Conservation (phyloP, 2,113 vertebrate genomes). For the Semnornis frantzii region DNA sequence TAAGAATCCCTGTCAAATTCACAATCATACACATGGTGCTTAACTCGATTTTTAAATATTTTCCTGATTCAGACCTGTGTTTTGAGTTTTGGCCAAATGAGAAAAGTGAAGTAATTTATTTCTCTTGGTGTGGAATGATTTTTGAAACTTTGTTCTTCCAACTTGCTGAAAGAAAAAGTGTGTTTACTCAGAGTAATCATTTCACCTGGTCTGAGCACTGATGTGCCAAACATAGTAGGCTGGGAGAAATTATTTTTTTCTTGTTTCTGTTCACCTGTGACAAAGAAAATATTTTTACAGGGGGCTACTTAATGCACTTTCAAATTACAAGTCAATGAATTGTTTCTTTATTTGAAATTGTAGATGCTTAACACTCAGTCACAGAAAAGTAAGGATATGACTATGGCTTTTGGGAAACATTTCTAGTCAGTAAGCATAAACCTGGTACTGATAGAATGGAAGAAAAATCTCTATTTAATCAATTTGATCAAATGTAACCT, state of each 20-base stretch:
- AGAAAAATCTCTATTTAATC: constrained; percentile 71
- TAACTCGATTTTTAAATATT: neutral
- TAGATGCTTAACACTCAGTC: neutral
- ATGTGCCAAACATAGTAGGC: neutral
- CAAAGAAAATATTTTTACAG: neutral
- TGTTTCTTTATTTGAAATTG: constrained; percentile 26
- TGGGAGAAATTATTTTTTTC: neutral
- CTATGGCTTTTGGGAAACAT: constrained; percentile 41
- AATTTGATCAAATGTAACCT: constrained; percentile 75
- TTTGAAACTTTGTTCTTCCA: neutral
- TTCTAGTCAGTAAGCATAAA: constrained; percentile 46
- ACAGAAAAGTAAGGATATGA: constrained; percentile 19
- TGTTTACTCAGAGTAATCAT: neutral
- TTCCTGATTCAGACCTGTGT: neutral
- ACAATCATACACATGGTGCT: accelerated
- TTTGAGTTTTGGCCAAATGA: neutral
- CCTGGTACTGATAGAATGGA: constrained; percentile 42
- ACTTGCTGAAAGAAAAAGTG: neutral
- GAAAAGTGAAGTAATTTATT: neutral
- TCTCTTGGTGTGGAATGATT: neutral
- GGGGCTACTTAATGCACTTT: neutral
- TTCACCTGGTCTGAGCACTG: neutral
- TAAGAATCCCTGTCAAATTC: neutral
- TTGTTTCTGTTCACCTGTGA: neutral
- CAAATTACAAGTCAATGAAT: neutral